Evolutionary conservation across 2,888 invertebrate genomes (phyloP).

Genomic region (Nomada ferruginata): DNA sequence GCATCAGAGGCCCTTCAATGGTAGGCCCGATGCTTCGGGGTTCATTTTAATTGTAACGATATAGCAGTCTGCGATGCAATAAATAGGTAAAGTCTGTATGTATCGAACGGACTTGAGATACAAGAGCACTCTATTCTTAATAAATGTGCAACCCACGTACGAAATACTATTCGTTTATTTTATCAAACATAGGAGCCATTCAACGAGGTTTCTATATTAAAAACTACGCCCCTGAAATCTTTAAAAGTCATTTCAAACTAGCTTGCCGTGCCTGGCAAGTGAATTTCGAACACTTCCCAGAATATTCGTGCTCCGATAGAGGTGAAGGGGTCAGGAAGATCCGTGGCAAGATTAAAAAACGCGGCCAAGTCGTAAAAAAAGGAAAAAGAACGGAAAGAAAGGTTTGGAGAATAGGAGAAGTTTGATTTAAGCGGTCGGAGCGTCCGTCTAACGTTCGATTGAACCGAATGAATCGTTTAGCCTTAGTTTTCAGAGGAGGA

Average conservation of each 20-base stretch:
- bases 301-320: neutral
- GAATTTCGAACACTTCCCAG: neutral
- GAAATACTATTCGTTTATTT: no score
- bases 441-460: conserved; percentile 35
- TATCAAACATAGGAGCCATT: no score
- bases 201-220: no score
- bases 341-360: neutral
- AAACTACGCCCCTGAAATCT: no score
- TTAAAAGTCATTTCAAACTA: neutral
- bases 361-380: neutral
- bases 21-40: neutral
- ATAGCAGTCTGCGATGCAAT: neutral
- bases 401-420: conserved; percentile 22
- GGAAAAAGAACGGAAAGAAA: neutral
- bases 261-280: neutral
- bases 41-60: neutral
- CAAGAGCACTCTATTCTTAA: no score
- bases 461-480: conserved; percentile 58
- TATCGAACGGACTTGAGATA: no score
- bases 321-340: neutral
- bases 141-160: no score
- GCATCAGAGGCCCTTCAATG: neutral
- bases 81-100: neutral
- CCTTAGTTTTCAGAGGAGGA: conserved; percentile 51
- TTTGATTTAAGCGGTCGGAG: conserved; percentile 5